Conservation (phyloP, 2,113 vertebrate species). For the Oncorhynchus kisutch region DNA sequence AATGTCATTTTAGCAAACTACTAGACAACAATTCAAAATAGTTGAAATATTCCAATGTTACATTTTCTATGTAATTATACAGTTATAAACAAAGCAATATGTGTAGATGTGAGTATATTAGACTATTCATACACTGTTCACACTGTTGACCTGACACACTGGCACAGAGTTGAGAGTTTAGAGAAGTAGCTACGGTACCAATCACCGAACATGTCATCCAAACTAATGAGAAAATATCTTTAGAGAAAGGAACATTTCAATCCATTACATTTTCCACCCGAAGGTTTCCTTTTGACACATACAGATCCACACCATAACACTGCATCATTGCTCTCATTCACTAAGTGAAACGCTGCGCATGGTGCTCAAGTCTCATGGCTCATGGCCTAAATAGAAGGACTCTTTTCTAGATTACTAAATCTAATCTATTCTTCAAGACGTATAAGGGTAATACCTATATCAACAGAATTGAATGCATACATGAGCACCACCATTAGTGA, state of each 20-base stretch:
- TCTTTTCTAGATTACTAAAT: background rate
- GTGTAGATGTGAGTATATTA: background rate
- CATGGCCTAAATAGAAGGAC: background rate
- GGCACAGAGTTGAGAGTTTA: background rate
- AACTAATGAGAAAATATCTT: slow-evolving; percentile 22
- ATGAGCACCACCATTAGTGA: too few relatives aligned
- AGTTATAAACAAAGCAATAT: background rate
- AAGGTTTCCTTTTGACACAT: background rate
- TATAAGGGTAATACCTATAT: too few relatives aligned
- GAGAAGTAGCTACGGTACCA: slow-evolving; percentile 34
- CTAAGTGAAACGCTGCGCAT: background rate
- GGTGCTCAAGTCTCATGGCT: background rate
- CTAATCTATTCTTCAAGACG: too few relatives aligned
- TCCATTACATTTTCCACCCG: background rate
- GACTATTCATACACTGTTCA: slow-evolving; percentile 12
- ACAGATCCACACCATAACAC: background rate
- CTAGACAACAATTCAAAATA: background rate
- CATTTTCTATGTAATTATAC: too few relatives aligned
- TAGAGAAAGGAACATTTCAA: slow-evolving; percentile 15
- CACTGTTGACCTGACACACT: slow-evolving; percentile 17
- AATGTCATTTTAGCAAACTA: background rate
- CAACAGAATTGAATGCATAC: too few relatives aligned
- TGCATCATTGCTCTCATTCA: background rate
- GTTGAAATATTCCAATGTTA: too few relatives aligned
- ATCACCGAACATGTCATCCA: slow-evolving; percentile 10